These are phyloP conservation scores for Zygothrica quintamaculata DNA, from an alignment of 2,888 invertebrate genomes.

Conservation along the genomic window DNA sequence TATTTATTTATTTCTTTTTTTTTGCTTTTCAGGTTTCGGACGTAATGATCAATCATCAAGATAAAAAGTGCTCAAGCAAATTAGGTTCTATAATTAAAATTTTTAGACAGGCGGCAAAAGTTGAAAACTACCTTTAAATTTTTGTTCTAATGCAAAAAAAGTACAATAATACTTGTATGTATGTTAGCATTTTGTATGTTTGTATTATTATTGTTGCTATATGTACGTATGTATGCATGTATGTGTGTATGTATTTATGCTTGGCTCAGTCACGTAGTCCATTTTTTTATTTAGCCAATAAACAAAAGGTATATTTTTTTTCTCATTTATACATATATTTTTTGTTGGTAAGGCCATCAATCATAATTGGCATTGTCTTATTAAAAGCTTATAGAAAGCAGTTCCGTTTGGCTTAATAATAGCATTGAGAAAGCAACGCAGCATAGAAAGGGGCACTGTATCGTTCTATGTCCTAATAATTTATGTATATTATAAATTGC, in stretches of 20 bases:
- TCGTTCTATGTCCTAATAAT: too few species aligned
- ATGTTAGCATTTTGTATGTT: not conserved
- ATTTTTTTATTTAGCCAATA: constrained; percentile 34
- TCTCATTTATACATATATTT: constrained; percentile 10
- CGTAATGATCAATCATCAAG: constrained; percentile 77
- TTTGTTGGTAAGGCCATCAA: constrained; percentile 47
- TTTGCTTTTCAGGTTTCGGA: constrained; percentile 37
- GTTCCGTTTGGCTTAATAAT: constrained; percentile 52
- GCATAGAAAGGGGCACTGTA: too few species aligned
- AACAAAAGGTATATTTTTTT: constrained; percentile 45
- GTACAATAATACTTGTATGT: constrained; percentile 37
- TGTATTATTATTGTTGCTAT: too few species aligned
- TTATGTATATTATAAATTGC: too few species aligned
- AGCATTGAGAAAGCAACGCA: constrained; percentile 47
- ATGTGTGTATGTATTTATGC: constrained; percentile 14
- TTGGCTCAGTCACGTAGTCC: constrained; percentile 70
- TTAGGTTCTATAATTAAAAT: constrained; percentile 77
- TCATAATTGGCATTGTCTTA: constrained; percentile 53
- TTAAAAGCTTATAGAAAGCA: constrained; percentile 56
- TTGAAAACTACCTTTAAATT: constrained; percentile 64
- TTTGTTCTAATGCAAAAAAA: constrained; percentile 54
- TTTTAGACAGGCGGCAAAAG: constrained; percentile 57
- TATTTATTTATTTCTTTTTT: too few species aligned
- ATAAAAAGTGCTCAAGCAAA: constrained; percentile 63
- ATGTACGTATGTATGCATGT: constrained; percentile 2